Evolutionary conservation across 2,113 vertebrate genomes (phyloP), one percentile per base, ranked within the genome.

Genomic region (Paralichthys olivaceus): DNA sequence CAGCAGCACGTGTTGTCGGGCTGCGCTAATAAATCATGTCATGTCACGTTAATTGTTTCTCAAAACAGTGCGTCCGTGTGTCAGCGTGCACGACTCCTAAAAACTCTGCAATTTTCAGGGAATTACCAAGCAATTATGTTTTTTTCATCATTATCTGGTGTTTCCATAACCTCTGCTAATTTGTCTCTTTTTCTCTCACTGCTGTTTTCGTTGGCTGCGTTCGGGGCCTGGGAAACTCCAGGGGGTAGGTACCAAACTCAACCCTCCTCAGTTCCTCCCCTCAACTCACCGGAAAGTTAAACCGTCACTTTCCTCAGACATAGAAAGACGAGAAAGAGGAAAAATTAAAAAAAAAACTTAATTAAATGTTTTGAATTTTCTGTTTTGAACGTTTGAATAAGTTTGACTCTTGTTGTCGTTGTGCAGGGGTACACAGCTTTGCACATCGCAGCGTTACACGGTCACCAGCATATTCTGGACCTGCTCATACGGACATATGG

Each of bases 361-460:
- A 2, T 34, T 34, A 9, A 9, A 34, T 0, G 32, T 34, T 34
- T 34, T 9, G 32, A 34, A 32, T 32, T 32, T 32, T 12, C 9
- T 12, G 2, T 12, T 12, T 5, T 37, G 1, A 37, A 40, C 0
- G 7, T 60, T 32, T 58, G 6, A 3, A 12, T 40, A 1, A 5
- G 28, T 53, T 69, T 20, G 4, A 32, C 9, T 40, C 1, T 56
- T 62, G 9, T 75, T 0, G 83, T 60, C 37, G 37, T 34, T 62
- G 54, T 57, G 6, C 88, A 96, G 94, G 95, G 95, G 28, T 95
- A 96, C 62, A 96, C 95, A 7, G 92, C 95, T 45, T 85, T 96
- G 68, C 95, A 95, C 87, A 95, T 96, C 0, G 95, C 95, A 20
- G 95, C 95, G 0, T 75, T 96, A 34, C 95, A 96, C 1, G 92